Evolutionary conservation across 23 tunicate species (phyloP).

Genomic region (Diplosoma virens): DNA sequence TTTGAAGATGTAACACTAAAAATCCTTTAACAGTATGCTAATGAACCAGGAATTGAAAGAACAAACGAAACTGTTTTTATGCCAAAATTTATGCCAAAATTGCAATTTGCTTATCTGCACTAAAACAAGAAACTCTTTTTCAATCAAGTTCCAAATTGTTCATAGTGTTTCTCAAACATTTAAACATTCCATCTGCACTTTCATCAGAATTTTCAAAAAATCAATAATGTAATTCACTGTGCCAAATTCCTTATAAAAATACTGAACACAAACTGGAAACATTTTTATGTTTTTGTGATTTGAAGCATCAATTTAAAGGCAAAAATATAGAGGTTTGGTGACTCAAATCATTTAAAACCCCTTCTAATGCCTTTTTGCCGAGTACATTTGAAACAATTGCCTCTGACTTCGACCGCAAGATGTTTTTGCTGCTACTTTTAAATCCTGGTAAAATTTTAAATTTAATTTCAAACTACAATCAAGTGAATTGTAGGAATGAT

Average conservation of each 20-base stretch:
- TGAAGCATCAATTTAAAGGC: conserved; percentile 11
- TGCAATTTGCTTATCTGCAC: conserved; percentile 21
- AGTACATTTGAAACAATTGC: conserved; percentile 1
- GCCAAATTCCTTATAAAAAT: background rate
- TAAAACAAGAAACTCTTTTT: conserved; percentile 5
- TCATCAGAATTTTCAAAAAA: background rate
- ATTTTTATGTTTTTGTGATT: conserved; percentile 8
- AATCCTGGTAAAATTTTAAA: conserved; percentile 6
- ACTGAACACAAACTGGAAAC: conserved; percentile 15
- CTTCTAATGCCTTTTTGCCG: conserved; percentile 1
- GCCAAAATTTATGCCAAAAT: background rate
- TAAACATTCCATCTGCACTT: conserved; percentile 15
- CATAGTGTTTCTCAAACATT: conserved; percentile 1
- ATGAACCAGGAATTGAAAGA: too few relatives aligned
- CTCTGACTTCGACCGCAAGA: conserved; percentile 3
- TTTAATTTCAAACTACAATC: conserved; percentile 5
- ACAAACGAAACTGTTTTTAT: too few relatives aligned
- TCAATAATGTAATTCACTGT: conserved; percentile 2
- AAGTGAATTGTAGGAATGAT: conserved; percentile 3
- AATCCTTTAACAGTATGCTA: too few relatives aligned
- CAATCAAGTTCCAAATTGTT: conserved; percentile 8
- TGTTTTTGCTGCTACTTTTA: background rate
- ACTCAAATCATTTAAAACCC: background rate
- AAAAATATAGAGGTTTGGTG: background rate
- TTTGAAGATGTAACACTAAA: too few relatives aligned